Evolutionary conservation across 2,888 invertebrate genomes (phyloP).

Genomic region (Drosophila kambysellisi): DNA sequence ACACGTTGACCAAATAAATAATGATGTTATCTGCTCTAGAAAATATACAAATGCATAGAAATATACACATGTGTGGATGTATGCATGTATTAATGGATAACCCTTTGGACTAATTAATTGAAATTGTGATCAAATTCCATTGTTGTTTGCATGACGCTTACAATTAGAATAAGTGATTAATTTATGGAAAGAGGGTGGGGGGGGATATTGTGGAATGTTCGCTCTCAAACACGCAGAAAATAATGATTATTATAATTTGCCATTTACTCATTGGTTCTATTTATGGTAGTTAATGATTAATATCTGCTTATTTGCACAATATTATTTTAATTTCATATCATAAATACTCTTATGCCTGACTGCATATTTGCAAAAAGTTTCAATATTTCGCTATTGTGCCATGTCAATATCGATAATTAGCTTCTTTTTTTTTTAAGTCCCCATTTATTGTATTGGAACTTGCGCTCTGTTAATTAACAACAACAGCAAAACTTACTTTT

Average conservation of each 20-base stretch:
- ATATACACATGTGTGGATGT: conserved; percentile 1
- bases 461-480: conserved; percentile 14
- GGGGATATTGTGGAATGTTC: neutral
- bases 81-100: neutral
- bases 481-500: conserved; percentile 10
- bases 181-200: neutral
- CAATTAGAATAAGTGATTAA: conserved; percentile 51
- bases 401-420: conserved; percentile 19
- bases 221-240: neutral
- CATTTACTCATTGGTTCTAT: neutral
- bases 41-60: neutral
- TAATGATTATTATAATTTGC: conserved; percentile 3
- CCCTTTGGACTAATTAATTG: conserved; percentile 47
- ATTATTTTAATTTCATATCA: neutral
- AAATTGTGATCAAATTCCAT: conserved; percentile 41
- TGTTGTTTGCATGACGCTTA: conserved; percentile 45
- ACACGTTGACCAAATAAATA: conserved; percentile 4
- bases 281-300: neutral
- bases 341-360: no score
- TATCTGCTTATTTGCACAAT: neutral
- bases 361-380: neutral
- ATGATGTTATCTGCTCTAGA: conserved; percentile 6
- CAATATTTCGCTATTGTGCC: neutral
- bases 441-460: neutral
- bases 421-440: neutral